Evolutionary conservation across 2,797 vertebrate species (phyloP), one percentile per base, ranked within the genome.

Genomic region (Sarcophilus harrisii): DNA sequence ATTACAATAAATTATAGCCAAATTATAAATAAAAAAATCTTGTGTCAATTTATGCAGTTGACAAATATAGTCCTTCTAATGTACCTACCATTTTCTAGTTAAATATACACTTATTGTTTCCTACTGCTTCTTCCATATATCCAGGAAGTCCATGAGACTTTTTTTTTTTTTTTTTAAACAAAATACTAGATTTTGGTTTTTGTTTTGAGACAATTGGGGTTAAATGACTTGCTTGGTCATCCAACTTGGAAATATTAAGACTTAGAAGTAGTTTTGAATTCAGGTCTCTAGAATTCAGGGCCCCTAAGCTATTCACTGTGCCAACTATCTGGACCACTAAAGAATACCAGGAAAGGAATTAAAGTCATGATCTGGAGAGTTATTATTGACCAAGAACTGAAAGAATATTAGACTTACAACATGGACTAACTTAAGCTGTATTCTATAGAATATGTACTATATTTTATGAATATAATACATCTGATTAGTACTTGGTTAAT

Each of bases 401-500:
- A 66, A n/a, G 62, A 66, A 16, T 14, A 66, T 66, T n/a, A 66
- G 32, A 10, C 4, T n/a, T 66, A 66, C 14, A 66, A 66, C 1
- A n/a, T 18, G 32, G 27, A 66, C 32, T 66, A 66, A n/a, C 62
- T 62, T 62, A 18, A 66, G 32, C 14, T n/a, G n/a, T 66, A n/a
- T 66, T 16, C 13, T 97, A 66, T 95, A 91, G 95, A 0, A 89
- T 97, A 97, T 89, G 96, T 32, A 14, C 95, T 98, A 98, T 95
- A 98, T 55, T 10, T 55, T 55, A 55, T 55, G 54, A 98, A 99
- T 52, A 0, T 81, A 98, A 98, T 98, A 98, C 94, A 98, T 98
- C 97, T 98, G 97, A 97, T 98, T 95, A 97, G 96, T 97, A 98
- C 97, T 97, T 97, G 98, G 95, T 97, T 97, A 98, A 94, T 97